Conservation (phyloP, 2,888 invertebrate species). For the Tenthredo mesomela region DNA sequence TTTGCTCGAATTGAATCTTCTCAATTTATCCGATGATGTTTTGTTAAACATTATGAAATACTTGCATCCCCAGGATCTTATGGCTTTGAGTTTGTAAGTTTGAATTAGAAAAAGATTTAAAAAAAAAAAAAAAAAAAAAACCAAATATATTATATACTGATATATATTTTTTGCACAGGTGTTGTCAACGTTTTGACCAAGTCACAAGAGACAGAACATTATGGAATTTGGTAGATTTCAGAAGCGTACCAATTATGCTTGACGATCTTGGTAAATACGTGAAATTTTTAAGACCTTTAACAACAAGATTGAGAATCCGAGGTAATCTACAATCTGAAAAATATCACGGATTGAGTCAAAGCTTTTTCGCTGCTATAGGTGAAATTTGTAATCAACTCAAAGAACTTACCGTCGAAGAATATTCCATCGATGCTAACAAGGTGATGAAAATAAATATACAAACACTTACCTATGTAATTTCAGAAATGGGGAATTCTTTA, state of each 20-base stretch:
- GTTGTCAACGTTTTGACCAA: constrained; percentile 78
- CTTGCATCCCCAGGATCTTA: constrained; percentile 78
- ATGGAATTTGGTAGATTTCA: constrained; percentile 79
- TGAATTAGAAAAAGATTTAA: background rate
- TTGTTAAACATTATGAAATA: constrained; percentile 79
- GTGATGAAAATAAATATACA: constrained; percentile 69
- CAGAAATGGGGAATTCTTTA: too few species aligned
- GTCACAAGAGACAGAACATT: constrained; percentile 80
- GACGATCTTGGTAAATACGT: constrained; percentile 76
- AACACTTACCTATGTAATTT: too few species aligned
- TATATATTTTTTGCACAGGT: constrained; percentile 70
- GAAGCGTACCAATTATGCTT: constrained; percentile 69
- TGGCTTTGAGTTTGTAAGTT: constrained; percentile 80
- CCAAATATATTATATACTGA: too few species aligned
- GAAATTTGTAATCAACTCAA: constrained; percentile 76
- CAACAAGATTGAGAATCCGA: constrained; percentile 73
- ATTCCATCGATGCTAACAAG: constrained; percentile 78
- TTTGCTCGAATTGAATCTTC: constrained; percentile 69
- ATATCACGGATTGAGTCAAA: constrained; percentile 74
- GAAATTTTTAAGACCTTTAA: constrained; percentile 77
- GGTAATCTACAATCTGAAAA: constrained; percentile 70
- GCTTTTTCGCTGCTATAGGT: constrained; percentile 72
- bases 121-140: too few species aligned
- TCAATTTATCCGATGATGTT: constrained; percentile 82
- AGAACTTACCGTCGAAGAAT: constrained; percentile 79